Conservation (phyloP, 2,888 invertebrate species). For the Bibio marci region DNA sequence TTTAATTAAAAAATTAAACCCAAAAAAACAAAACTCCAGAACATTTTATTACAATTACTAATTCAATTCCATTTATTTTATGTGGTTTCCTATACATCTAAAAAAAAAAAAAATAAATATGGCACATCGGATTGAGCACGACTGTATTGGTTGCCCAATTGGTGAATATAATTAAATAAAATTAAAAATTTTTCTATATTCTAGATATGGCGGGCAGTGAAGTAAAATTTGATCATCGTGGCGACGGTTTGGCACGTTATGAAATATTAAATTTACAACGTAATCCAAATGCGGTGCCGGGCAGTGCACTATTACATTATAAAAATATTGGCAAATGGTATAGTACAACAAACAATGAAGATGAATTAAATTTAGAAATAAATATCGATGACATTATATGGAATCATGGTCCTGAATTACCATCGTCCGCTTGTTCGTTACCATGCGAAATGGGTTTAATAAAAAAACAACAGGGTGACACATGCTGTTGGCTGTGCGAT, state of each 20-base stretch:
- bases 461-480: slow-evolving; percentile 48
- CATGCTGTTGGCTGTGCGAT: slow-evolving; percentile 65
- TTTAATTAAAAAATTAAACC: too few relatives aligned
- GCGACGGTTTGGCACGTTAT: slow-evolving; percentile 56
- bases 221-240: slow-evolving; percentile 51
- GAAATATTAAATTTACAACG: slow-evolving; percentile 54
- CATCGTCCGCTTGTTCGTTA: slow-evolving; percentile 49
- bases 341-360: slow-evolving; percentile 19
- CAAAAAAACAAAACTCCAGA: too few relatives aligned
- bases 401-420: slow-evolving; percentile 35
- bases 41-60: too few relatives aligned
- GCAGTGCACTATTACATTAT: slow-evolving; percentile 10
- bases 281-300: slow-evolving; percentile 23
- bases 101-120: too few relatives aligned
- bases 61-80: too few relatives aligned
- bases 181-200: too few relatives aligned
- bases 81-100: too few relatives aligned
- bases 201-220: slow-evolving; percentile 47
- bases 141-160: too few relatives aligned
- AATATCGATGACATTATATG: slow-evolving; percentile 32
- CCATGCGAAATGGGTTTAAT: slow-evolving; percentile 51
- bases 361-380: slow-evolving; percentile 24
- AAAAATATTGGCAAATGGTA: slow-evolving; percentile 46
- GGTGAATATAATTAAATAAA: too few relatives aligned
- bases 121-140: too few relatives aligned